Base-by-base conservation (phyloP, 2,797 vertebrate genomes). In the Microctenopoma lineatum region DNA sequence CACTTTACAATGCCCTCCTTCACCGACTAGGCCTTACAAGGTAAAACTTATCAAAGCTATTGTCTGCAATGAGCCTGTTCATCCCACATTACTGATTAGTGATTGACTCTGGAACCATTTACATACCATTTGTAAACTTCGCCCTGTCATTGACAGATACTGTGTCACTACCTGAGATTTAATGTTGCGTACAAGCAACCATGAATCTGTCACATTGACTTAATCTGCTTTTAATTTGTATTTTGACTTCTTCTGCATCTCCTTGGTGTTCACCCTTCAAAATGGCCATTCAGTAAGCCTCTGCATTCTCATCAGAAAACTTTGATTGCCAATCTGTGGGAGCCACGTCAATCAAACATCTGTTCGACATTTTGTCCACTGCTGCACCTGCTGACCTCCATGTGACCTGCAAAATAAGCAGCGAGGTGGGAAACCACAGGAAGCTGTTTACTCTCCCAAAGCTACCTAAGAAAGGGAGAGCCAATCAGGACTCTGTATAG, bases 271-370 rank as follows among this genome's bases (percentile, higher is more conserved):
- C 90, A 91, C 82, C 80, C 89, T 90, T 87, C 81, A 78, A 77
- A 93, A 92, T 65, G 89, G 84, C 84, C 87, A 66, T 87, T 81
- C 52, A 4, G 88, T 44, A 87, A 84, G 84, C 80, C 86, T 86
- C 85, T 88, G 87, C 85, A 89, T 88, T 83, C 88, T 88, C 89
- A 88, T 92, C 93, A 89, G 90, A 88, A 90, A 88, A 90, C 91
- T 92, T 92, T 93, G 90, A 94, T 93, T 85, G 92, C 87, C 90
- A 90, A 92, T 95, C 92, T 93, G 92, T 83, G 91, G 91, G 91
- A 95, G 94, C 92, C 89, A 92, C 90, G 91, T 92, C 94, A 93
- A 93, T 94, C 93, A 94, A 94, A 92, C 92, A 93, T 91, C 91
- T 93, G 93, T 86, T 93, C 79, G 76, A 87, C 84, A 87, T 87